Percentiles rank a stretch among this genome's conserved stretches.
phyloP scores from a whole-genome alignment of 1,140 invertebrate species.

The Calephelis nemesis region DNA sequence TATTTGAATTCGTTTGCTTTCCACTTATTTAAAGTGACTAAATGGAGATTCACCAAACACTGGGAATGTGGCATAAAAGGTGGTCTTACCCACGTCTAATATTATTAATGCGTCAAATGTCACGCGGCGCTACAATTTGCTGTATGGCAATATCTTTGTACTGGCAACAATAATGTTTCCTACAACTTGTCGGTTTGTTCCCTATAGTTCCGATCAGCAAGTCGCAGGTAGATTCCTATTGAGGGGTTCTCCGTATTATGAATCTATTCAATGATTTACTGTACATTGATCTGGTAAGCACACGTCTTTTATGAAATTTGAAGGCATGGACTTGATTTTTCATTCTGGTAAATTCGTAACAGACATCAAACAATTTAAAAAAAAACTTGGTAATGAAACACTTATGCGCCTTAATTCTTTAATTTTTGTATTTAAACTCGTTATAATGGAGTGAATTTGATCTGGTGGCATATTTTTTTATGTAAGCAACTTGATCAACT shows the following conservation, averaged over 20 bases:
- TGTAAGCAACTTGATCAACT: too few species aligned
- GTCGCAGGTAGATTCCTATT: slow-evolving; percentile 4
- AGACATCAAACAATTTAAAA: too few species aligned
- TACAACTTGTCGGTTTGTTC: slow-evolving; percentile 5
- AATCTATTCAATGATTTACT: slow-evolving; percentile 22
- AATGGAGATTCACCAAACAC: neutral
- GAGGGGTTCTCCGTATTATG: neutral
- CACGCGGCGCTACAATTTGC: slow-evolving; percentile 56
- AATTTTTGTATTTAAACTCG: too few species aligned
- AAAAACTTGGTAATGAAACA: too few species aligned
- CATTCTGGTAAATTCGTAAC: too few species aligned
- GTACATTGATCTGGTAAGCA: slow-evolving; percentile 26
- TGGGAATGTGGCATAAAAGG: neutral
- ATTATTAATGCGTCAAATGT: slow-evolving; percentile 32
- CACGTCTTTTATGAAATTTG: neutral
- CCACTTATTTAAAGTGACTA: too few species aligned
- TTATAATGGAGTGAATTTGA: too few species aligned
- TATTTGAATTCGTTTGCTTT: too few species aligned
- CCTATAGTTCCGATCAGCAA: slow-evolving; percentile 8
- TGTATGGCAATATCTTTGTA: neutral
- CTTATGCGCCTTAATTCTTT: too few species aligned
- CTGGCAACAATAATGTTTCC: slow-evolving; percentile 1
- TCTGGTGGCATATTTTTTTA: too few species aligned
- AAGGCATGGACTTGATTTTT: too few species aligned
- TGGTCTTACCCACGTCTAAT: slow-evolving; percentile 1